Percentiles rank a stretch among this genome's conserved stretches.
Conservation (phyloP, 2,113 vertebrate genomes). For the Pogona vitticeps region DNA sequence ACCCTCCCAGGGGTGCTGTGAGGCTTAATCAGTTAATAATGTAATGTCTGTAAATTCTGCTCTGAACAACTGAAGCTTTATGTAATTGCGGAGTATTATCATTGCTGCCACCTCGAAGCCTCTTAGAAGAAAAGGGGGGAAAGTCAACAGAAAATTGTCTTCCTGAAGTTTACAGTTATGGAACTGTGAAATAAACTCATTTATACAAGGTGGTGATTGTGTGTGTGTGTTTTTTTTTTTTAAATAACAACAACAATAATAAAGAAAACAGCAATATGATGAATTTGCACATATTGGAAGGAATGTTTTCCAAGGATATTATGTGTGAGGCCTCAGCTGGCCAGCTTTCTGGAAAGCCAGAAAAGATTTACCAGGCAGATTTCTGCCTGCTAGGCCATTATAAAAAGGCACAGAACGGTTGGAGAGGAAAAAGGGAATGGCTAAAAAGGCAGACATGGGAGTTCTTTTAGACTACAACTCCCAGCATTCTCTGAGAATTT, state of each 20-base stretch:
- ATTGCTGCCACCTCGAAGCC: neutral
- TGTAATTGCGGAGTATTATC: neutral
- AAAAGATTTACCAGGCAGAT: too few relatives aligned
- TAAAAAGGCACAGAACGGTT: too few relatives aligned
- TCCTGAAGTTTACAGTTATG: neutral
- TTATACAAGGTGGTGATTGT: neutral
- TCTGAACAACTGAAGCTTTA: neutral
- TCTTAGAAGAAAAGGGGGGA: neutral
- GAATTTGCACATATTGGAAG: neutral
- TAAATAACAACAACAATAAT: neutral
- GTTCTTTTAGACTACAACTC: too few relatives aligned
- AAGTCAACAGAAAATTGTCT: neutral
- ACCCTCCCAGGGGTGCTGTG: neutral
- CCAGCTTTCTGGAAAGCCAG: too few relatives aligned
- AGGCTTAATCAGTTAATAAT: neutral
- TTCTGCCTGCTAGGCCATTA: too few relatives aligned
- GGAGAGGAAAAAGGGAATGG: too few relatives aligned
- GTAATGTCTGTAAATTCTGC: conserved; percentile 10
- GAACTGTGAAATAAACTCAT: neutral
- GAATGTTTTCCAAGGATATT: neutral
- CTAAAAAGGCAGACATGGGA: too few relatives aligned
- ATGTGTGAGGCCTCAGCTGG: too few relatives aligned
- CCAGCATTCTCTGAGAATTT: too few relatives aligned
- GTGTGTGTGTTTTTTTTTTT: neutral
- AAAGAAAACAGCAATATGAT: neutral